These are phyloP conservation scores for Cranoglanis bouderius DNA, from an alignment of 2,113 vertebrate species.

Conservation along the genomic window DNA sequence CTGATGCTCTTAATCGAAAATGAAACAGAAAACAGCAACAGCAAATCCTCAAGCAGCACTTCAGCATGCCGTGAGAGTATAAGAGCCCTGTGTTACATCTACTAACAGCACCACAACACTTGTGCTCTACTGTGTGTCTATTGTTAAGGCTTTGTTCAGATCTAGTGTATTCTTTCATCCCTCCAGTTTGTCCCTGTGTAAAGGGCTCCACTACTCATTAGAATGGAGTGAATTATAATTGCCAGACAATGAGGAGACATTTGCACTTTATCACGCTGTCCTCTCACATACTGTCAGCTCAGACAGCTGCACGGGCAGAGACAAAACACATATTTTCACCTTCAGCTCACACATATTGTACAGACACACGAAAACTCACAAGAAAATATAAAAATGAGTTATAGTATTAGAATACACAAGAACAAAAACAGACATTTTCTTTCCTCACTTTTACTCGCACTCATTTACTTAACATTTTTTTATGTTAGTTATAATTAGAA, in stretches of 20 bases:
- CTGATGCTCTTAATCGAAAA: neutral
- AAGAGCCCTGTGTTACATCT: conserved; percentile 24
- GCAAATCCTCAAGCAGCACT: neutral
- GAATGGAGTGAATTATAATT: conserved; percentile 58
- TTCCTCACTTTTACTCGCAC: neutral
- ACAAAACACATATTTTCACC: conserved; percentile 45
- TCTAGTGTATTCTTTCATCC: conserved; percentile 27
- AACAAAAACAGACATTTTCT: neutral
- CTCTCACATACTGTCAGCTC: conserved; percentile 42
- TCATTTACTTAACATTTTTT: neutral
- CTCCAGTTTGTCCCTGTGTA: conserved; percentile 29
- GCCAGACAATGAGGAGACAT: conserved; percentile 52
- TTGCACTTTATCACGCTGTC: conserved; percentile 57
- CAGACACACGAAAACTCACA: neutral
- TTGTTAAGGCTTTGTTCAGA: conserved; percentile 47
- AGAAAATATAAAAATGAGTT: neutral
- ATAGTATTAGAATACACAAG: neutral
- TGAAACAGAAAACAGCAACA: neutral
- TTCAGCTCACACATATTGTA: neutral
- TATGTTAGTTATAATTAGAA: neutral
- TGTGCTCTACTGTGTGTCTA: conserved; percentile 35
- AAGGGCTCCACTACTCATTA: conserved; percentile 40
- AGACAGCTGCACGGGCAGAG: conserved; percentile 28
- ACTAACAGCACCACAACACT: conserved; percentile 37
- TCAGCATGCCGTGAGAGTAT: conserved; percentile 4